These are phyloP conservation scores for Lepidurus couesii DNA, from an alignment of 1,140 invertebrate species.

Conservation along the genomic window DNA sequence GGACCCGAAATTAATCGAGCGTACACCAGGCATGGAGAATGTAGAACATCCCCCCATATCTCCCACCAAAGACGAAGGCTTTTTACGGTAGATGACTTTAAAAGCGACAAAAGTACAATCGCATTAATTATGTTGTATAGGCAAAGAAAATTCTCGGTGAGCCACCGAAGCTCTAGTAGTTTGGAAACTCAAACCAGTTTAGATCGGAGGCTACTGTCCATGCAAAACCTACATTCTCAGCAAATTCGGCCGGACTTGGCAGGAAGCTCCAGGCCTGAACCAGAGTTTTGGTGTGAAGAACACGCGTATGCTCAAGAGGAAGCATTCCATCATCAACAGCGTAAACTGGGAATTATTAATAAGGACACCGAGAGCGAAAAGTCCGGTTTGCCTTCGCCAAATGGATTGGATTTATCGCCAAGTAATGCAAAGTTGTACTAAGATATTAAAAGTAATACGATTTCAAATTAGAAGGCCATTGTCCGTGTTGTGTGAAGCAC, in stretches of 20 bases:
- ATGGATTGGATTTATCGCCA: not conserved
- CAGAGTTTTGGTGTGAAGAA: not conserved
- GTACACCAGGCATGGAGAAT: not conserved
- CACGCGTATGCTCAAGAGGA: not conserved
- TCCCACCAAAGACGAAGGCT: not conserved
- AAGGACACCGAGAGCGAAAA: not conserved
- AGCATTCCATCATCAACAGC: not conserved
- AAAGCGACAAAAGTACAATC: not conserved
- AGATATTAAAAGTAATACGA: not conserved
- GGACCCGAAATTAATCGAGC: not conserved
- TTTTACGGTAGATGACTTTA: not conserved
- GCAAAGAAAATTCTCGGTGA: not conserved
- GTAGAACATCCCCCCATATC: not conserved
- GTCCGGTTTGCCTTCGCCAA: not conserved
- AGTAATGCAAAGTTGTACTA: not conserved
- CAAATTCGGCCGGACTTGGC: not conserved
- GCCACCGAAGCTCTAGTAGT: conserved; percentile 7
- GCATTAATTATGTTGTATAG: not conserved
- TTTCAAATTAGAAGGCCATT: not conserved
- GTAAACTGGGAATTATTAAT: not conserved
- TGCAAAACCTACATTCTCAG: not conserved
- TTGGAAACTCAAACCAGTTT: not conserved
- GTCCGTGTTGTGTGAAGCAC: not conserved
- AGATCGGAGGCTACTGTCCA: not conserved
- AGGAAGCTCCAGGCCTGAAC: not conserved